Percentiles rank a stretch among this genome's conserved stretches.
Conservation (phyloP, 92 coral and sea anemone species). For the Siderastrea siderea region DNA sequence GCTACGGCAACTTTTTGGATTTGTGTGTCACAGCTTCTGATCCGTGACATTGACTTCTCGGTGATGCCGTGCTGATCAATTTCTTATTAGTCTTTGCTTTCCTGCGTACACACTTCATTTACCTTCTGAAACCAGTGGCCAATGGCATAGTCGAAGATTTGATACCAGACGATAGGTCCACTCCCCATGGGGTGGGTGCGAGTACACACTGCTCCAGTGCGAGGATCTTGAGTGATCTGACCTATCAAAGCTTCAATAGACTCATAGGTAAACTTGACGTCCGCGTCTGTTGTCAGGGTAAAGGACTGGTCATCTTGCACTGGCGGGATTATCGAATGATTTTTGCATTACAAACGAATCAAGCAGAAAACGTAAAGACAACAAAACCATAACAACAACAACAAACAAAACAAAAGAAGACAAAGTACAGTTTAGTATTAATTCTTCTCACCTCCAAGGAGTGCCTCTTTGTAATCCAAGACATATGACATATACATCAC, state of each 20-base stretch:
- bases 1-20: too few species aligned
- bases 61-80: too few species aligned
- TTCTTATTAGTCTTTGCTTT: too few species aligned
- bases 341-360: too few species aligned
- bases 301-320: slow-evolving; percentile 51
- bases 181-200: slow-evolving; percentile 74
- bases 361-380: too few species aligned
- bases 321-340: not conserved
- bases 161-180: slow-evolving; percentile 85
- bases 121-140: slow-evolving; percentile 87
- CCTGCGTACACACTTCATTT: not conserved
- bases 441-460: slow-evolving; percentile 57
- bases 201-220: slow-evolving; percentile 69
- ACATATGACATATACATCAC: slow-evolving; percentile 87
- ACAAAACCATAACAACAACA: too few species aligned
- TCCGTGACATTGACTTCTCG: too few species aligned
- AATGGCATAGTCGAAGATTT: slow-evolving; percentile 81
- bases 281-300: slow-evolving; percentile 79
- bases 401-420: too few species aligned
- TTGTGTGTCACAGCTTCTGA: too few species aligned
- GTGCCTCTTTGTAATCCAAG: slow-evolving; percentile 62
- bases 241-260: slow-evolving; percentile 76
- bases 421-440: too few species aligned
- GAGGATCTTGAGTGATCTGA: slow-evolving; percentile 48
- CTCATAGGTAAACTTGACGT: slow-evolving; percentile 73